Conservation (phyloP, 2,797 vertebrate species). For the Manis javanica region DNA sequence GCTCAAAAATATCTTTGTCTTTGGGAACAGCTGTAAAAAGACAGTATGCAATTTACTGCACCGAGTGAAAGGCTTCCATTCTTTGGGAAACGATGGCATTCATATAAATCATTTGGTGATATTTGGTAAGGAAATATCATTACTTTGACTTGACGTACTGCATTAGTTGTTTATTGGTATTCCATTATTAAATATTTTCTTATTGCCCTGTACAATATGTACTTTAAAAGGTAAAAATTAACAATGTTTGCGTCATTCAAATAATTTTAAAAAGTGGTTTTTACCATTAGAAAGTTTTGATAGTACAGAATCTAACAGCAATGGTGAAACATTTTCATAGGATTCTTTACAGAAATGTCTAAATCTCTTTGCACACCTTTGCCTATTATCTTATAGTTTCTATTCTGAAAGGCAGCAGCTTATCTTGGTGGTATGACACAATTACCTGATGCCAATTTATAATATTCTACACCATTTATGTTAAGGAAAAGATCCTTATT, state of each 20-base stretch:
- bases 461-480: neutral
- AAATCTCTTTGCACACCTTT: neutral
- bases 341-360: constrained; percentile 21
- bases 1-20: constrained; percentile 76
- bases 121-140: constrained; percentile 35
- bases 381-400: neutral
- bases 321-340: neutral
- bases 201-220: neutral
- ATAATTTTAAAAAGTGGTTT: neutral
- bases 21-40: constrained; percentile 74
- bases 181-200: constrained; percentile 13
- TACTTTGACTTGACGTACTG: constrained; percentile 44
- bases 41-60: constrained; percentile 49
- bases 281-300: neutral
- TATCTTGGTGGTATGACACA: neutral
- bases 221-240: constrained; percentile 20
- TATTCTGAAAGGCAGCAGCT: constrained; percentile 23
- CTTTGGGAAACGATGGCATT: constrained; percentile 60
- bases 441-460: neutral
- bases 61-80: constrained; percentile 73
- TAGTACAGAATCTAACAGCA: neutral
- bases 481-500: neutral
- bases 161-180: neutral
- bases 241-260: neutral
- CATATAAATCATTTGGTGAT: constrained; percentile 38